Evolutionary conservation across 2,113 vertebrate species (phyloP).

Genomic region (Paracanthobrama guichenoti): DNA sequence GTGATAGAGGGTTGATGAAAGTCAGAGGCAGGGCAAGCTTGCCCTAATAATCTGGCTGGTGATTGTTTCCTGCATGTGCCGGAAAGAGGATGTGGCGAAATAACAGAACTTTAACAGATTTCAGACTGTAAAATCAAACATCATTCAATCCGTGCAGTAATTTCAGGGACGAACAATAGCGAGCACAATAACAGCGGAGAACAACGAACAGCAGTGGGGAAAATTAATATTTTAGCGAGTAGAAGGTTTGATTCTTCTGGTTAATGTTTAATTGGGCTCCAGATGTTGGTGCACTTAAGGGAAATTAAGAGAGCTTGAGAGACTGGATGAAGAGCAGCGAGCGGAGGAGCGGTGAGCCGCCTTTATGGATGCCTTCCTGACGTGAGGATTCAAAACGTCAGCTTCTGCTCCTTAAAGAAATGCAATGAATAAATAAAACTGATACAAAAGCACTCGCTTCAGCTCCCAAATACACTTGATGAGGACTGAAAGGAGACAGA

Average conservation of each 20-base stretch:
- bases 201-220: slow-evolving; percentile 7
- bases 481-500: neutral
- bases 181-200: neutral
- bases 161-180: slow-evolving; percentile 22
- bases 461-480: slow-evolving; percentile 13
- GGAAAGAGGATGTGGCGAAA: neutral
- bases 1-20: slow-evolving; percentile 33
- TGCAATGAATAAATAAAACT: slow-evolving; percentile 38
- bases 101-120: slow-evolving; percentile 17
- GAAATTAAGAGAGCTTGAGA: slow-evolving; percentile 36
- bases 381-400: slow-evolving; percentile 11
- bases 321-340: neutral
- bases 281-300: slow-evolving; percentile 47
- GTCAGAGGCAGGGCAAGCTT: slow-evolving; percentile 14
- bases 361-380: neutral
- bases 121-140: slow-evolving; percentile 4
- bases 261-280: slow-evolving; percentile 48
- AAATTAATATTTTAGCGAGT: slow-evolving; percentile 21
- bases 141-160: slow-evolving; percentile 14
- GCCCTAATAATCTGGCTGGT: neutral
- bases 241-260: slow-evolving; percentile 26
- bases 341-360: neutral
- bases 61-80: slow-evolving; percentile 20
- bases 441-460: slow-evolving; percentile 2
- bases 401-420: slow-evolving; percentile 27